Base-by-base conservation (phyloP, 2,888 invertebrate genomes). In the Conchocele bisecta region DNA sequence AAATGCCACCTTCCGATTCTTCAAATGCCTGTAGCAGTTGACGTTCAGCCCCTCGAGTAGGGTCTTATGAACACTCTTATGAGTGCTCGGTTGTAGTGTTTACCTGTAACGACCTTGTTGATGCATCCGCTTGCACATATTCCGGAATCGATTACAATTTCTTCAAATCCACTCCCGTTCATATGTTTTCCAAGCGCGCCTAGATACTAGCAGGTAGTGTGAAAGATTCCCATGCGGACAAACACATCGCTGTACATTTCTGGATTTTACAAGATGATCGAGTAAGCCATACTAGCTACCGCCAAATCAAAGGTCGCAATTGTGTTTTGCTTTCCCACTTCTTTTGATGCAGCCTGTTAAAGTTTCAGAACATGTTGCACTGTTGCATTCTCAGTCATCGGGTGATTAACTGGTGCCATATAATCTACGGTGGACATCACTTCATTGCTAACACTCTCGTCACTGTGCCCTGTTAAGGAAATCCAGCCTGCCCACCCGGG, bases 261-360 rank as follows among this genome's bases (percentile, higher is more conserved):
- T n/a, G 56, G 37, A 4, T 65, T 17, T 37, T 68, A 54, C 68
- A 68, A 72, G 1, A 72, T 60, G 13, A 65, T 24, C 13, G 44
- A 22, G 35, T 61, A 72, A 3, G 60, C 68, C 39, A 68, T 75
- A 26, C 56, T 75, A 2, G 63, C 66, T 3, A 66, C 66, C 15
- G 71, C 71, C 13, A 72, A 44, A 29, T 68, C 64, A 60, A 75
- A 72, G 37, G 72, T 75, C 7, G 60, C 65, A 29, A 75, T 22
- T 2, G 65, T 59, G 50, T 63, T 59, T n/a, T 50, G 31, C 24
- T 74, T 68, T 13, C 65, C 65, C 26, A 74, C 59, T 35, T 26
- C 57, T 39, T 39, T 17, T 24, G 63, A 35, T 41, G 64, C 68
- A 13, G 15, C 29, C 31, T 61, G 44, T 13, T 69, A 74, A 5